Percentiles rank a stretch among this genome's conserved stretches.
Evolutionary conservation across 2,113 vertebrate genomes (phyloP).

Genomic region (Anolis carolinensis): DNA sequence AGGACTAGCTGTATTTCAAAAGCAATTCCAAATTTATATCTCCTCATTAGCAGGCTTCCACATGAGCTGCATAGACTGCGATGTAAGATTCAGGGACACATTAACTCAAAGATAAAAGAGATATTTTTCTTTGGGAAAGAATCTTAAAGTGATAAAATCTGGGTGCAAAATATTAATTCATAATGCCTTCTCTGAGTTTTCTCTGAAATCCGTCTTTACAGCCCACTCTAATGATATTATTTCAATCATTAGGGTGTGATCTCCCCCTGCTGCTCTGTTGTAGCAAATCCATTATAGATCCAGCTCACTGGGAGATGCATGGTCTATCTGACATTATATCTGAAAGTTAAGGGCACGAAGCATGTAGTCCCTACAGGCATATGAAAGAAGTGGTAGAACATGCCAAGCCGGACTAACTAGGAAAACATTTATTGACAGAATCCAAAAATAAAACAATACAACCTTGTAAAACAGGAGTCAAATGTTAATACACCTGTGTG

Average conservation of each 20-base stretch:
- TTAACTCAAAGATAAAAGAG: slow-evolving; percentile 2
- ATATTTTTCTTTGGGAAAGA: not conserved
- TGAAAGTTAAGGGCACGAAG: not conserved
- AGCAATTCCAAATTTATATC: not conserved
- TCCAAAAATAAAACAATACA: not conserved
- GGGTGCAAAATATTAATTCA: not conserved
- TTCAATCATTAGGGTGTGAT: slow-evolving; percentile 8
- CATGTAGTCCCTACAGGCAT: not conserved
- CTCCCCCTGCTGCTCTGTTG: not conserved
- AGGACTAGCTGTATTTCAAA: not conserved
- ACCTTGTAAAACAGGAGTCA: no score
- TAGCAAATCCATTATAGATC: slow-evolving; percentile 14
- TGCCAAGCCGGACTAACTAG: not conserved
- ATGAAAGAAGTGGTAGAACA: not conserved
- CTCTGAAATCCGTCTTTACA: not conserved
- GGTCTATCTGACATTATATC: not conserved
- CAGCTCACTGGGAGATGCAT: not conserved
- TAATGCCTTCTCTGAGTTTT: slow-evolving; percentile 1
- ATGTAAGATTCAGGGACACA: not conserved
- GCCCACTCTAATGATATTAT: not conserved
- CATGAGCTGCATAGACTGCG: not conserved
- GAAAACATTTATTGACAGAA: not conserved
- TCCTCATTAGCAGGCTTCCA: not conserved
- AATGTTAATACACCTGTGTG: not conserved
- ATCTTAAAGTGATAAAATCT: slow-evolving; percentile 2